A percentile compares a stretch with the other conserved stretches of the same genome.
Evolutionary conservation across 2,888 invertebrate genomes (phyloP).

Genomic region (Netelia fuscicornis): DNA sequence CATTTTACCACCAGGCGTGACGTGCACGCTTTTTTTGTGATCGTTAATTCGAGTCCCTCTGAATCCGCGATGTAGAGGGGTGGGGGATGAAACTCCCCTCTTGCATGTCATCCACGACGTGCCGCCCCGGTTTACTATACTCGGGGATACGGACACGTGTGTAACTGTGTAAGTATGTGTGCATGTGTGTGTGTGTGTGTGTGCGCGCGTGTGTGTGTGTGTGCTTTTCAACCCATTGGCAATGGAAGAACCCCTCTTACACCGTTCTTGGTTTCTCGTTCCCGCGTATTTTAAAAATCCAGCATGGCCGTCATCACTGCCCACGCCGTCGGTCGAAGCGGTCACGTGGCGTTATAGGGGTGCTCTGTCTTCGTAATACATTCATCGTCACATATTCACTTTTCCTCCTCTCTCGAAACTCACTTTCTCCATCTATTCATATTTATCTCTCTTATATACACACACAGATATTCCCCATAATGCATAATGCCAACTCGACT

Average conservation of each 20-base stretch:
- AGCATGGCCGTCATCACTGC: slow-evolving; percentile 72
- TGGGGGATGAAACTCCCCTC: slow-evolving; percentile 57
- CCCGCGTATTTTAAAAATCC: slow-evolving; percentile 82
- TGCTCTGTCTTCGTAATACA: slow-evolving; percentile 75
- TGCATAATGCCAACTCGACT: not conserved
- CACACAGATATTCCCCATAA: too few relatives aligned
- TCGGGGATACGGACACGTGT: not conserved
- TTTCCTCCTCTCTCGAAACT: slow-evolving; percentile 14
- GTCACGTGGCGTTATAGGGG: slow-evolving; percentile 84
- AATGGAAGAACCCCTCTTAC: slow-evolving; percentile 55
- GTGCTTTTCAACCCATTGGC: slow-evolving; percentile 39
- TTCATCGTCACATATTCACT: slow-evolving; percentile 73
- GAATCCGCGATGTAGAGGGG: slow-evolving; percentile 38
- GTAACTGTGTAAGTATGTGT: not conserved
- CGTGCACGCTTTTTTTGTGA: slow-evolving; percentile 78
- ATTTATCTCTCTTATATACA: slow-evolving; percentile 12
- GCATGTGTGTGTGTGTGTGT: not conserved
- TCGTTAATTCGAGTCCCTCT: slow-evolving; percentile 79
- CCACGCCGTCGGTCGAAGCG: slow-evolving; percentile 52
- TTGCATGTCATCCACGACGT: slow-evolving; percentile 67
- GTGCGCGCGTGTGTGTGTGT: slow-evolving; percentile 33
- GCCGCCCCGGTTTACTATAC: slow-evolving; percentile 39
- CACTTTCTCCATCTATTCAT: slow-evolving; percentile 33
- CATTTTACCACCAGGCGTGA: slow-evolving; percentile 84
- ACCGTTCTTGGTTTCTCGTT: slow-evolving; percentile 65